A percentile compares a stretch with the other conserved stretches of the same genome.
Conservation (phyloP, 2,888 invertebrate species). For the Incurvaria masculella region DNA sequence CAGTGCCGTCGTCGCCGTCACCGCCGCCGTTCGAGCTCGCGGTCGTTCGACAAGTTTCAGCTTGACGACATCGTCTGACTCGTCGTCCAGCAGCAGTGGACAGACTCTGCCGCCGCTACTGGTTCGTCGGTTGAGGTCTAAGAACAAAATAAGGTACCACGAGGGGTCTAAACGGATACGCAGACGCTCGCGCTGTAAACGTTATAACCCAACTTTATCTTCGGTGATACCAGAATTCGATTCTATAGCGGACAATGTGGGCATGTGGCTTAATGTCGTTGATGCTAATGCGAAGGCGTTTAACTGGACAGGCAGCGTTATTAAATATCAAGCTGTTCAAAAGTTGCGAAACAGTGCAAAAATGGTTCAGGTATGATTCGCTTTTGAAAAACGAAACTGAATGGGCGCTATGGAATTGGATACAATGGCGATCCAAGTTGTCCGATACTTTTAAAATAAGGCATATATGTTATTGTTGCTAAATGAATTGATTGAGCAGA, state of each 20-base stretch:
- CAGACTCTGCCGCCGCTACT: no score
- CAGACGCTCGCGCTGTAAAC: background rate
- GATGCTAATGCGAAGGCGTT: conserved; percentile 19
- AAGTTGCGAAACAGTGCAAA: conserved; percentile 19
- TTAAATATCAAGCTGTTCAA: conserved; percentile 17
- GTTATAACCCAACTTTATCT: conserved; percentile 6
- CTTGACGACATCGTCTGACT: no score
- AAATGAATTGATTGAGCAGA: background rate
- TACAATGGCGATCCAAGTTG: conserved; percentile 18
- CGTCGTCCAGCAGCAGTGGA: no score
- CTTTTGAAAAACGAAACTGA: conserved; percentile 17
- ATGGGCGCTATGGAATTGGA: conserved; percentile 20
- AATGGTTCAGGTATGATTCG: conserved; percentile 19
- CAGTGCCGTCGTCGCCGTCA: no score
- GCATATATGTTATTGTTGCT: conserved; percentile 12
- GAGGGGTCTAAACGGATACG: background rate
- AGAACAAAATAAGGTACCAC: no score
- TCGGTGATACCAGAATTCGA: conserved; percentile 17
- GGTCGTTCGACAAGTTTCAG: no score
- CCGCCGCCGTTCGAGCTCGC: no score
- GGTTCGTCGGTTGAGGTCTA: no score
- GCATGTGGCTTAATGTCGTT: conserved; percentile 20
- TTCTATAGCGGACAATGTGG: conserved; percentile 11
- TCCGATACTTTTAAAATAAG: conserved; percentile 16
- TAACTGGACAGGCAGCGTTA: conserved; percentile 17